These are phyloP conservation scores for Electrona antarctica DNA, from an alignment of 2,113 vertebrate species.

Conservation along the genomic window DNA sequence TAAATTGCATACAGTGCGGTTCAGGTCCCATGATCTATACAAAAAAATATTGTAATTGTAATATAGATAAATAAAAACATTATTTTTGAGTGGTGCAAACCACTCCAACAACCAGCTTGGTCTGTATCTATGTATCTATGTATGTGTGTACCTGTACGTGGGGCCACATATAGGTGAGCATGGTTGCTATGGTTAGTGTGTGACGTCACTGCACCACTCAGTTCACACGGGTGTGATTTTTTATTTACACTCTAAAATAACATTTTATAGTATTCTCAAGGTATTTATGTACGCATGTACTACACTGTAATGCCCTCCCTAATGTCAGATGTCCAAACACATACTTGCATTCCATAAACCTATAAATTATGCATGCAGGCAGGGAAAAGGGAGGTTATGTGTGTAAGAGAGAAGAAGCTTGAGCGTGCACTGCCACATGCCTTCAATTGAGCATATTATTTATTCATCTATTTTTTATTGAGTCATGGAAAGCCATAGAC, in stretches of 20 bases:
- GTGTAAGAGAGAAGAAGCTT: slow-evolving; percentile 43
- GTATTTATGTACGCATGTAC: slow-evolving; percentile 8
- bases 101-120: no score
- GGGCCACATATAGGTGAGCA: no score
- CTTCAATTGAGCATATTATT: slow-evolving; percentile 72
- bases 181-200: no score
- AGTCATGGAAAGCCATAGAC: slow-evolving; percentile 55
- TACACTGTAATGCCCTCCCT: slow-evolving; percentile 26
- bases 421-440: slow-evolving; percentile 49
- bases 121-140: no score
- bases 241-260: neutral
- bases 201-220: no score
- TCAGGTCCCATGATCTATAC: no score
- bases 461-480: slow-evolving; percentile 73
- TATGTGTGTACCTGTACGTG: no score
- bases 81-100: no score
- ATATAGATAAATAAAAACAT: neutral
- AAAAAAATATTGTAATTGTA: no score
- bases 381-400: slow-evolving; percentile 49
- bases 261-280: slow-evolving; percentile 16
- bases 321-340: slow-evolving; percentile 27
- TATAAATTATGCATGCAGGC: slow-evolving; percentile 67
- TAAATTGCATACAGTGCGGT: no score
- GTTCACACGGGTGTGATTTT: no score
- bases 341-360: slow-evolving; percentile 43